Percentiles rank a stretch among this genome's conserved stretches.
Evolutionary conservation across 2,888 invertebrate genomes (phyloP).

Genomic region (Mimachlamys varia): DNA sequence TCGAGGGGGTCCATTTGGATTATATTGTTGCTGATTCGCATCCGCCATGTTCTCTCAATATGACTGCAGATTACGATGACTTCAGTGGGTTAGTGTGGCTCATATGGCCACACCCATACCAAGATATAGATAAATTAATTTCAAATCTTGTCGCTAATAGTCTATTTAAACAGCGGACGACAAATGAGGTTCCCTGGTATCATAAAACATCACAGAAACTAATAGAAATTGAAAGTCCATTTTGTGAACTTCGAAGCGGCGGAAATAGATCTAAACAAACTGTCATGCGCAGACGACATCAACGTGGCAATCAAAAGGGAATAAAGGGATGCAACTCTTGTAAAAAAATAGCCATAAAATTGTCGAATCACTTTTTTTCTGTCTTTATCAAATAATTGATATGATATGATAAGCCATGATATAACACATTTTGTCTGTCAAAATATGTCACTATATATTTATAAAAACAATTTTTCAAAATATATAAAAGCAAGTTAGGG

Average conservation of each 20-base stretch:
- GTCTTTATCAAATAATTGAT: too few species aligned
- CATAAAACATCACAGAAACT: background rate
- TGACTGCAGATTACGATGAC: conserved; percentile 11
- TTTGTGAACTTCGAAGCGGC: conserved; percentile 37
- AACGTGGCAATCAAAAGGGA: conserved; percentile 39
- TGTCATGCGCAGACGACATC: conserved; percentile 38
- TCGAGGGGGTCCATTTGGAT: background rate
- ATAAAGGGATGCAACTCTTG: conserved; percentile 36
- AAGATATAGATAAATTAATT: background rate
- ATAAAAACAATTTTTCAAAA: too few species aligned
- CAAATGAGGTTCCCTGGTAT: background rate
- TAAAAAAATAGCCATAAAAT: background rate
- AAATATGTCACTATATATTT: too few species aligned
- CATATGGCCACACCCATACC: conserved; percentile 2
- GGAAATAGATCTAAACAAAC: conserved; percentile 49
- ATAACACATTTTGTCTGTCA: too few species aligned
- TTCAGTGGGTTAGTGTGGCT: background rate
- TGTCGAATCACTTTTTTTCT: too few species aligned
- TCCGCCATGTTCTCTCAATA: conserved; percentile 18
- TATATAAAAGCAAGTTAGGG: too few species aligned
- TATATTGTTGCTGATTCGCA: background rate
- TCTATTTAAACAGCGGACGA: background rate
- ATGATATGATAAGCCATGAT: too few species aligned
- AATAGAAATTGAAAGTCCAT: background rate
- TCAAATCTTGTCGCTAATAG: background rate